Conservation (phyloP, 1,140 invertebrate genomes). For the Euwallacea fornicatus region DNA sequence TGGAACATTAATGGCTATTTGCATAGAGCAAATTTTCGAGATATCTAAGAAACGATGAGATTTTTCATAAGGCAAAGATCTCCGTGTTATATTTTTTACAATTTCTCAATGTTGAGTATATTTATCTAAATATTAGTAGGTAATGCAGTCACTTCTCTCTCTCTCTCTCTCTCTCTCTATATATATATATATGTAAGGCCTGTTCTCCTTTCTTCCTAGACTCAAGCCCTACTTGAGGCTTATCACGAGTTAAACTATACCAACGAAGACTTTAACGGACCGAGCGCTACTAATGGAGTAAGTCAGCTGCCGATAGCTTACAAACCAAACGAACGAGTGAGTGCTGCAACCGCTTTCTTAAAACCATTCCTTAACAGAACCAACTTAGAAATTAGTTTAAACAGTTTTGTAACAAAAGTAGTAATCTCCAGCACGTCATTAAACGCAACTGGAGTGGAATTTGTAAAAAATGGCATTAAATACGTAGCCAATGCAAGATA, state of each 20-base stretch:
- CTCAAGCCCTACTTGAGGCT: neutral
- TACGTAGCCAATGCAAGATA: slow-evolving; percentile 55
- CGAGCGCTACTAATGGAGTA: neutral
- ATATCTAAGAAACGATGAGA: no score
- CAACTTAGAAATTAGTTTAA: slow-evolving; percentile 65
- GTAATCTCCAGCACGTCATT: slow-evolving; percentile 54
- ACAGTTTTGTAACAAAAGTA: slow-evolving; percentile 60
- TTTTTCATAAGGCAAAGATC: no score
- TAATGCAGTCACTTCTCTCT: no score
- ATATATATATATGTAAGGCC: no score
- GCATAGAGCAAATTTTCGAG: no score
- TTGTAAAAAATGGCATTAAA: slow-evolving; percentile 54
- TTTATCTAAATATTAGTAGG: no score
- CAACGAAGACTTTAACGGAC: neutral
- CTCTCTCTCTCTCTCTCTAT: no score
- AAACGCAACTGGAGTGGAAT: slow-evolving; percentile 62
- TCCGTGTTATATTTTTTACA: no score
- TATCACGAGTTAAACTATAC: neutral
- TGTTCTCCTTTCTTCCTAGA: neutral
- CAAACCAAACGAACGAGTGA: slow-evolving; percentile 19
- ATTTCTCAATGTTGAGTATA: no score
- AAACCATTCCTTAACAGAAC: slow-evolving; percentile 47
- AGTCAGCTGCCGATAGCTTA: neutral
- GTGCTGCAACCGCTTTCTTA: slow-evolving; percentile 39
- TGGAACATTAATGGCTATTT: no score